Evolutionary conservation across 64 coral and sea anemone species (phyloP).

Genomic region (Hydrozoanthus tunicans): DNA sequence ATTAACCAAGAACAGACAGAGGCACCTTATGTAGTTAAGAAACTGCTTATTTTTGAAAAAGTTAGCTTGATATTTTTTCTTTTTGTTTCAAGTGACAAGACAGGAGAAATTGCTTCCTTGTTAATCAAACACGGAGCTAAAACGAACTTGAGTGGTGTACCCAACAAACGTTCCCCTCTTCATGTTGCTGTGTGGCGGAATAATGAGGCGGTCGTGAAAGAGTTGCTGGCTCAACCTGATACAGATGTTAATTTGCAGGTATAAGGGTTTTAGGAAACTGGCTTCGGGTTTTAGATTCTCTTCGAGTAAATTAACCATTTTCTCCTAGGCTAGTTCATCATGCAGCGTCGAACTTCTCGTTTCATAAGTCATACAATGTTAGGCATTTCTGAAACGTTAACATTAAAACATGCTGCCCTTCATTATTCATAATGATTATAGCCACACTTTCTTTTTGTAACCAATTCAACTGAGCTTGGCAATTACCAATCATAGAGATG

Average conservation of each 20-base stretch:
- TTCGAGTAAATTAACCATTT: not conserved
- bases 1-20: constrained; percentile 5
- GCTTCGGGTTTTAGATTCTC: not conserved
- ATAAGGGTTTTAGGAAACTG: not conserved
- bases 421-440: no score
- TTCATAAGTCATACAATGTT: no score
- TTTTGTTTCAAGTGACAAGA: constrained; percentile 20
- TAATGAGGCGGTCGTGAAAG: not conserved
- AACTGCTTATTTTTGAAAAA: not conserved
- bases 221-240: not conserved
- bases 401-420: no score
- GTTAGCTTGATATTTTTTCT: constrained; percentile 13
- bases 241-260: constrained; percentile 26
- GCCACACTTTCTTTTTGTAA: no score
- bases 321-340: not conserved
- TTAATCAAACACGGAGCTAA: not conserved
- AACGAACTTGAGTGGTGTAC: not conserved
- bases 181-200: constrained; percentile 38
- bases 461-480: no score
- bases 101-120: not conserved
- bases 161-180: constrained; percentile 3
- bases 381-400: no score
- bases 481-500: no score
- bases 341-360: no score
- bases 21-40: constrained; percentile 10